These are phyloP conservation scores for Phallusia fumigata DNA, from an alignment of 23 tunicate genomes.

Conservation along the genomic window DNA sequence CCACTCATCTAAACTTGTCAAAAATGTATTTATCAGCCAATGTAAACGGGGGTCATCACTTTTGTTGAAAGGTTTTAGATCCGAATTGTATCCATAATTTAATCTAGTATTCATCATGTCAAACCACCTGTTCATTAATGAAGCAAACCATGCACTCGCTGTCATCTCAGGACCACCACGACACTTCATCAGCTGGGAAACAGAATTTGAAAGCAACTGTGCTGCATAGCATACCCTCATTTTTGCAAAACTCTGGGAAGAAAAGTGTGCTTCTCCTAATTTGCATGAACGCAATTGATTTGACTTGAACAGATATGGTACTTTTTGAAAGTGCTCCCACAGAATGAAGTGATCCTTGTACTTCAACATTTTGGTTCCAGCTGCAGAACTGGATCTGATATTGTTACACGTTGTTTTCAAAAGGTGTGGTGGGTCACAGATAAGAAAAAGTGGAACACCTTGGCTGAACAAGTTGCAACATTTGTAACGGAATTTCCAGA, in stretches of 20 bases:
- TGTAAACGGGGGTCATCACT: not conserved
- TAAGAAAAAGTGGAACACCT: not conserved
- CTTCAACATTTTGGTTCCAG: not conserved
- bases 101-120: too few species aligned
- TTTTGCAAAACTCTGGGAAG: not conserved
- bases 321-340: too few species aligned
- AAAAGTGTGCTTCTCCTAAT: not conserved
- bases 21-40: not conserved
- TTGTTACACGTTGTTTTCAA: not conserved
- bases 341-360: not conserved
- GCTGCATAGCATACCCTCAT: slow-evolving; percentile 14
- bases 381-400: not conserved
- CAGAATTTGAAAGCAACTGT: slow-evolving; percentile 10
- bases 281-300: not conserved
- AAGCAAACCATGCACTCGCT: not conserved
- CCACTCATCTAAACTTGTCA: not conserved
- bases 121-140: too few species aligned
- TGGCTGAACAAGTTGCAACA: not conserved
- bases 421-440: not conserved
- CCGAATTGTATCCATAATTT: too few species aligned
- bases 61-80: not conserved
- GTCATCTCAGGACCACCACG: too few species aligned
- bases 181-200: not conserved
- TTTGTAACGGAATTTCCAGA: too few species aligned
- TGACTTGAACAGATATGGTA: not conserved